Base-by-base conservation (phyloP, 2,888 invertebrate genomes). In the Pemphredon lugubris region DNA sequence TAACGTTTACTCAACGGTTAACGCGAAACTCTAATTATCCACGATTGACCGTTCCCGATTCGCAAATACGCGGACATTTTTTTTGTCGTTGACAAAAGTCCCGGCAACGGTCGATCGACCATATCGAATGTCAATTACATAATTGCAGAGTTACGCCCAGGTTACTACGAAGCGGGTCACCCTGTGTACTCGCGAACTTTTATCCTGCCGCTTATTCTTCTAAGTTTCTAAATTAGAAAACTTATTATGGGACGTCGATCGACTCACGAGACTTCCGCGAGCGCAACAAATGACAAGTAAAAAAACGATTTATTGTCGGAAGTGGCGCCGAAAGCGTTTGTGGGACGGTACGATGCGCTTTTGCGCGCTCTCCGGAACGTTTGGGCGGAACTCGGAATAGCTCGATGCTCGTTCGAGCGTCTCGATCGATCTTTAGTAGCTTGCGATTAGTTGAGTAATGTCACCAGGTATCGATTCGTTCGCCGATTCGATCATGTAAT, bases 361-460 rank as follows among this genome's bases (percentile, higher is more conserved):
- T 68, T 77, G 26, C 71, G 58, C 79, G 50, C 16, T 63, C 68
- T 32, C 30, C 37, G 69, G 72, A 79, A 79, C 77, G 58, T 23
- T 50, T 32, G 59, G 32, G 42, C 60, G 54, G 61, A 77, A 69
- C 40, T 54, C 23, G 44, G n/a, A 58, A 63, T 74, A 60, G 45
- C 39, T 40, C 45, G 45, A 77, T 63, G 59, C 34, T 42, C 63
- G 44, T 59, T 63, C 60, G 40, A 74, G 32, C 70, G 40, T 54
- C 42, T 26, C 51, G 20, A 18, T 65, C 58, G 39, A 57, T 61
- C 18, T 51, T 37, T 30, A 47, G n/a, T n/a, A n/a, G 32, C 34
- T 48, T 16, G 6, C n/a, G 5, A 9, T 2, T 1, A 5, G 45
- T 75, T 77, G 47, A 73, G 48, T 77, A 75, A 75, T 55, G 50